Evolutionary conservation across 35 echinoderm and acorn worm species (phyloP).

Genomic region (Lytechinus variegatus): DNA sequence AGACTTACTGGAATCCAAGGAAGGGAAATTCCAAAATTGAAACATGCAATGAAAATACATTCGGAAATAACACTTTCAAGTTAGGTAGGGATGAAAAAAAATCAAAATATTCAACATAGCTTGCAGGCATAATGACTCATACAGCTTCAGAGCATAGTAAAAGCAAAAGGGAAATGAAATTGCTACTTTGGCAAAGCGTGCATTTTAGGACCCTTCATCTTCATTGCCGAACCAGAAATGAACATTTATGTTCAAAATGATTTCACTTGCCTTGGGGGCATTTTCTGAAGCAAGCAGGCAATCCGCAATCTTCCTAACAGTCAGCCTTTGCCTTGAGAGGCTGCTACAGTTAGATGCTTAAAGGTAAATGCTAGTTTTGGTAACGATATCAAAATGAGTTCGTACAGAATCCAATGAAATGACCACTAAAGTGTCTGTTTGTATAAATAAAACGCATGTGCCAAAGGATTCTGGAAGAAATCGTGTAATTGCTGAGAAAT

Average conservation of each 20-base stretch:
- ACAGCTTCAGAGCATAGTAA: neutral
- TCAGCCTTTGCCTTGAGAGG: neutral
- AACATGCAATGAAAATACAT: neutral
- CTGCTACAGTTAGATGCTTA: neutral
- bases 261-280: neutral
- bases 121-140: neutral
- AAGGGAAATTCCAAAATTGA: neutral
- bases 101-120: conserved; percentile 14
- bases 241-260: conserved; percentile 5
- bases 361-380: too few relatives aligned
- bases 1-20: neutral
- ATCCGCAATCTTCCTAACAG: neutral
- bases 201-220: neutral
- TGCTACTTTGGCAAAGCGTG: conserved; percentile 8
- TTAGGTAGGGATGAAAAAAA: neutral
- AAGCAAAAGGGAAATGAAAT: neutral
- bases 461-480: too few relatives aligned
- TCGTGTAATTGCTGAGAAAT: too few relatives aligned
- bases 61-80: conserved; percentile 19
- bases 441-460: too few relatives aligned
- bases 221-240: neutral
- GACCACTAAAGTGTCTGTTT: too few relatives aligned
- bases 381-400: too few relatives aligned
- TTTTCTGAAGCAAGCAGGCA: neutral
- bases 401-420: too few relatives aligned